These are phyloP conservation scores for Eunapius fragilis DNA, from an alignment of 37 sponge, comb jelly and placozoan species.

Conservation along the genomic window DNA sequence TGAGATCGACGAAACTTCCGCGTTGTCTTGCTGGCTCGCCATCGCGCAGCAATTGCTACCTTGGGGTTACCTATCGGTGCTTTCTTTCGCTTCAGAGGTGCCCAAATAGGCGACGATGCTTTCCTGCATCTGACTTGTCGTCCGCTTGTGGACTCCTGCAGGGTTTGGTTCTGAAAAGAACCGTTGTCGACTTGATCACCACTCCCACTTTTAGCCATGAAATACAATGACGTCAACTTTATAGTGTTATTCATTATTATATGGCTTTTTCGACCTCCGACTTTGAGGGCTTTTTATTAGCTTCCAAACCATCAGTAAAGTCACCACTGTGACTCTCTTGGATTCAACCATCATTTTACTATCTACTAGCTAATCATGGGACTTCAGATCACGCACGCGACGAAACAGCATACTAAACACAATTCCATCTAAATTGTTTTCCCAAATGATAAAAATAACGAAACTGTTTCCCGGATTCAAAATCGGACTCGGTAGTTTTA, in stretches of 20 bases:
- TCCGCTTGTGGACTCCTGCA: background rate
- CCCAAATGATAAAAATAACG: too few relatives aligned
- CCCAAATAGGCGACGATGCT: background rate
- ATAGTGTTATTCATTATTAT: background rate
- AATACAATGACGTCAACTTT: background rate
- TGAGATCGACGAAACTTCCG: background rate
- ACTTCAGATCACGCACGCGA: too few relatives aligned
- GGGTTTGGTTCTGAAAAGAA: background rate
- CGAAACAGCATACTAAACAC: too few relatives aligned
- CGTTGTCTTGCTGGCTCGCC: background rate
- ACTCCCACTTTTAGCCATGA: background rate
- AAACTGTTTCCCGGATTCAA: too few relatives aligned
- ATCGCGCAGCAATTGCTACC: background rate
- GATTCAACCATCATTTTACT: too few relatives aligned
- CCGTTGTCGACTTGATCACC: background rate
- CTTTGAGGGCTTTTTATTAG: too few relatives aligned
- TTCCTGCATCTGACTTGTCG: background rate
- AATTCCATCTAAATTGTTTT: too few relatives aligned
- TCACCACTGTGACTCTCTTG: too few relatives aligned
- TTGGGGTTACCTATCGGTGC: background rate
- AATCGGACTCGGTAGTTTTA: too few relatives aligned
- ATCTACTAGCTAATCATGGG: too few relatives aligned
- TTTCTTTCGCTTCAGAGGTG: background rate
- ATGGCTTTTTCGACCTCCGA: too few relatives aligned
- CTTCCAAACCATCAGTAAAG: too few relatives aligned